Conservation (phyloP, 1,140 invertebrate species). For the Trachymyrmex septentrionalis region DNA sequence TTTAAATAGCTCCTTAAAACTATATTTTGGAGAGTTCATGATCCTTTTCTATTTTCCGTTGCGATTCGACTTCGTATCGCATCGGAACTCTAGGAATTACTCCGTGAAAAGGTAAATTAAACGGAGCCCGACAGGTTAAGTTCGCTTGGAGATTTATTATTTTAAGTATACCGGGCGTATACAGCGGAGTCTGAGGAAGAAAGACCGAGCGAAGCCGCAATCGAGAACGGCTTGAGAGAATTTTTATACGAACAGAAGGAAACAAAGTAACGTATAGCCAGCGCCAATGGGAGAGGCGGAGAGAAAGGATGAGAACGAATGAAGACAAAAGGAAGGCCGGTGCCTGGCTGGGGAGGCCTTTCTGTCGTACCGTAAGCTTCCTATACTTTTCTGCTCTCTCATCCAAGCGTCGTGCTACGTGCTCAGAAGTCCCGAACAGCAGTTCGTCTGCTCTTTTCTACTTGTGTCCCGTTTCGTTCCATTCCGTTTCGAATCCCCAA, state of each 20-base stretch:
- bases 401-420: conserved; percentile 61
- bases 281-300: background rate
- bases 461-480: conserved; percentile 43
- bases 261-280: conserved; percentile 30
- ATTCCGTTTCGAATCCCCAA: conserved; percentile 40
- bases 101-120: background rate
- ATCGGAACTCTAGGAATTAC: background rate
- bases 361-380: conserved; percentile 39
- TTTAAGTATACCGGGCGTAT: conserved; percentile 11
- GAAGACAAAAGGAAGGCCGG: conserved; percentile 24
- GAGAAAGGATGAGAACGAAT: conserved; percentile 13
- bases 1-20: background rate
- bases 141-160: conserved; percentile 5
- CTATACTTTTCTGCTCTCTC: conserved; percentile 38
- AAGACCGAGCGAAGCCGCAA: background rate
- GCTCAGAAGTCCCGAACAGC: conserved; percentile 55
- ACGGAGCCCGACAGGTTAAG: background rate
- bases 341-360: conserved; percentile 49
- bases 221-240: conserved; percentile 30
- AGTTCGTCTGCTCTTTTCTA: conserved; percentile 7
- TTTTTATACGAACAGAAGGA: conserved; percentile 19
- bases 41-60: too few relatives aligned
- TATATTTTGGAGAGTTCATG: background rate
- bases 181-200: background rate
- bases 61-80: background rate